Base-by-base conservation (phyloP, 2,113 vertebrate species). In the Pachypanchax playfairii region DNA sequence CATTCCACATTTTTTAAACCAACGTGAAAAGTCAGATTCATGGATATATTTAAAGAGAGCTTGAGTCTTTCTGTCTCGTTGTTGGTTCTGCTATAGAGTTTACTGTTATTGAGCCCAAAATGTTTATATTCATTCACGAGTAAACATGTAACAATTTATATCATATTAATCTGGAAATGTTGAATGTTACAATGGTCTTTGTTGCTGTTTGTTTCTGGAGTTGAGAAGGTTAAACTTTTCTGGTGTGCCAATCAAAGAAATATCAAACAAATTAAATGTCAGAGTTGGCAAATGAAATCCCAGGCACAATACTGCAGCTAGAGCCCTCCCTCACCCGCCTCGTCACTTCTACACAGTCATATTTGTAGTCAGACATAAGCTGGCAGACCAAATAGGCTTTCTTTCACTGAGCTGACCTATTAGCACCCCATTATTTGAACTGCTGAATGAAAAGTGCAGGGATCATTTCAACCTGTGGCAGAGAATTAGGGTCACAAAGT, bases 241-340 rank as follows among this genome's bases (percentile, higher is more conserved):
- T 72, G 48, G 44, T 60, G 57, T 82, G 64, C 76, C 62, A 81
- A 60, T 83, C 31, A 11, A 73, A 84, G 81, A 85, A 83, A 87
- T 85, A 86, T 84, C 81, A 85, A 78, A 85, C 75, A 80, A 80
- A 80, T 75, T 48, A 87, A 88, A 75, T 84, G 77, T 80, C 77
- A 84, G 70, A 79, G 75, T 83, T 88, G 66, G 65, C 70, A 83
- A 86, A 83, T 83, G 46, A 87, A 89, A 89, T 87, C 81, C 87
- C 86, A 79, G 63, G 54, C 66, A 87, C 84, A 82, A 85, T 66
- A 67, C 60, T 63, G 67, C 21, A 3, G 74, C 70, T 52, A 46
- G 22, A 41, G 49, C 54, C 52, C 62, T 69, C 44, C 22, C 46
- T 81, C 72, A 83, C 68, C 68, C 55, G 65, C 44, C 55, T 58